Base-by-base conservation (phyloP, 2,113 vertebrate genomes). In the Delphinus delphis region DNA sequence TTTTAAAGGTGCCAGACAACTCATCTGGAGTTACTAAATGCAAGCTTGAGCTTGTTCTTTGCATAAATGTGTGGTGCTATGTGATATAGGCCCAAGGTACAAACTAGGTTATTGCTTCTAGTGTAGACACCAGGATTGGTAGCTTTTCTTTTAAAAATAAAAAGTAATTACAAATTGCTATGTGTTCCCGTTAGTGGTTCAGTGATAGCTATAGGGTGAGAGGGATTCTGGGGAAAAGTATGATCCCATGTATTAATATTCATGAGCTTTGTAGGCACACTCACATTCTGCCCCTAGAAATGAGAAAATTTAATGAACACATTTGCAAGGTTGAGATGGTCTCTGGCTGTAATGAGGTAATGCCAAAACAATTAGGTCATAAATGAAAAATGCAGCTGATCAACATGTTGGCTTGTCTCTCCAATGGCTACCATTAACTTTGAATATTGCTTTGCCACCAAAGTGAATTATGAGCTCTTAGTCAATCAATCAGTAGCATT, bases 101-200 rank as follows among this genome's bases (percentile, higher is more conserved):
- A 88, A 96, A 82, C 91, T 71, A 71, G 28, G 81, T 94, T 28
- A 47, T 76, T 83, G 88, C 93, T 95, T 95, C 55, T 50, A 79
- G 82, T 0, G 0, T 31, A 76, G 83, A 88, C 21, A 89, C 58
- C 50, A 91, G 73, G 97, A 97, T 84, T 88, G 88, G 88, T 93
- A 26, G 36, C 85, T 88, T 96, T 97, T 95, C 94, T 97, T 97
- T 90, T 90, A 93, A 92, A 97, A 98, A 95, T 55, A 92, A 91
- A 96, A 97, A 81, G 53, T 95, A 97, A 95, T 97, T 96, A 95
- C 58, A 88, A 95, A 95, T 28, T 55, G 68, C 83, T 92, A 70
- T 0, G 1, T 87, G 58, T 89, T 97, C 68, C 38, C 68, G 71
- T 97, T 95, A 94, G 67, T 73, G 71, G 23, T 88, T 96, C 44